phyloP scores from a whole-genome alignment of 2,113 vertebrate genomes.

The Thryonomys swinderianus region DNA sequence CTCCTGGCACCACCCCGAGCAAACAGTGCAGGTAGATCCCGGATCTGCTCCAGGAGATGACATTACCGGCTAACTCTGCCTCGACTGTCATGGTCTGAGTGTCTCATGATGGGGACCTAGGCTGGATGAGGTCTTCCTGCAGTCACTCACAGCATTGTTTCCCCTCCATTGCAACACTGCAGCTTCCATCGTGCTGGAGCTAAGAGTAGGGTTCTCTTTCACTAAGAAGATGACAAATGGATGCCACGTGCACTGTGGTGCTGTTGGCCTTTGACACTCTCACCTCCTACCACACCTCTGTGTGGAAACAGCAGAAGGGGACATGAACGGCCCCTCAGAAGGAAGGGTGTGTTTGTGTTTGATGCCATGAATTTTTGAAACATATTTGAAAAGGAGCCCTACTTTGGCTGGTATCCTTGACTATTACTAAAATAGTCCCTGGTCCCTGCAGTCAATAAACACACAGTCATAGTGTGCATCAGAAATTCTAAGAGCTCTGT shows the following conservation, averaged over 20 bases:
- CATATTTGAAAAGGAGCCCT: background rate
- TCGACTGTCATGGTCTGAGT: background rate
- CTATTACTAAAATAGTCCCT: background rate
- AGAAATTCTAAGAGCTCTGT: background rate
- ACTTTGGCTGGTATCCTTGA: background rate
- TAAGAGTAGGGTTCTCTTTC: background rate
- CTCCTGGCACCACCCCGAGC: background rate
- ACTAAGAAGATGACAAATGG: background rate
- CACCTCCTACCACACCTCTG: rapidly evolving
- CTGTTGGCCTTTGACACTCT: no score
- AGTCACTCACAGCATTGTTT: background rate
- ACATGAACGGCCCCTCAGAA: background rate
- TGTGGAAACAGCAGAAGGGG: background rate
- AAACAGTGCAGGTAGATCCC: background rate
- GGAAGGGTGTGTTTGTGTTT: background rate
- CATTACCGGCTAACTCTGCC: background rate
- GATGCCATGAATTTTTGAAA: background rate
- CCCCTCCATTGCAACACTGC: background rate
- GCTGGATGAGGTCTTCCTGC: background rate
- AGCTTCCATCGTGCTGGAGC: background rate
- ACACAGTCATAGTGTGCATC: rapidly evolving
- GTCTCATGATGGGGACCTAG: background rate
- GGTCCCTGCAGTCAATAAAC: background rate
- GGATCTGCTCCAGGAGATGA: background rate
- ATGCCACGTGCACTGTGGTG: rapidly evolving